phyloP scores from a whole-genome alignment of 2,888 invertebrate species.

The Cheiracanthium punctorium region DNA sequence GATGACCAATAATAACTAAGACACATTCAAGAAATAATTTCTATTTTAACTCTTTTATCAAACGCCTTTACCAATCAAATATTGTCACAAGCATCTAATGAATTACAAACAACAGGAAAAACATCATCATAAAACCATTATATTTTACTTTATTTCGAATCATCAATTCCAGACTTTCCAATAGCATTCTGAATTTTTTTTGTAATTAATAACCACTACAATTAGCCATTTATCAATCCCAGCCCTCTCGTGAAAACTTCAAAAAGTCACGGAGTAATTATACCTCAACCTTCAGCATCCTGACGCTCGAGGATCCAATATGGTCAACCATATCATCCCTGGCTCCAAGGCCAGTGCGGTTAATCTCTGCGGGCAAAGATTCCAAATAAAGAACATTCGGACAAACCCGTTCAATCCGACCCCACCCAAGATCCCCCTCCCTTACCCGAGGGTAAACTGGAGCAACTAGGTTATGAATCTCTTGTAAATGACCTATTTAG shows the following conservation, averaged over 20 bases:
- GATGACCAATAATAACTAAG: no score
- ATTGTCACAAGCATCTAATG: no score
- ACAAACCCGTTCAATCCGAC: conserved; percentile 41
- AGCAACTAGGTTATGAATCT: conserved; percentile 68
- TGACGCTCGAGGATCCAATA: conserved; percentile 56
- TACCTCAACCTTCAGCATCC: conserved; percentile 46
- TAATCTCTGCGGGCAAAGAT: conserved; percentile 54
- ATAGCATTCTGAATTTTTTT: background rate
- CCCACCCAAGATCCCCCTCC: conserved; percentile 66
- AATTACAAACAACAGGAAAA: no score
- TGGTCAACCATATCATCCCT: conserved; percentile 60
- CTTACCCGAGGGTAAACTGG: conserved; percentile 59
- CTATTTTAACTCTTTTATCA: no score
- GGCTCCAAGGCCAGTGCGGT: conserved; percentile 42
- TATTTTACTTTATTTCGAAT: background rate
- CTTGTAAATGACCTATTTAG: conserved; percentile 63
- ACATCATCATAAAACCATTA: no score
- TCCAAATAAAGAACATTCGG: conserved; percentile 65
- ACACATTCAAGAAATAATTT: no score
- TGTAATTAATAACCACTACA: background rate
- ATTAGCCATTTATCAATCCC: background rate
- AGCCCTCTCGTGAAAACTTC: background rate
- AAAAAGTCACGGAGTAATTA: background rate
- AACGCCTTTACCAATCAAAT: no score
- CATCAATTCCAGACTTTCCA: background rate